A percentile compares a stretch with the other conserved stretches of the same genome.
phyloP scores from a whole-genome alignment of 2,113 vertebrate genomes.

The Himantopus leucocephalus region DNA sequence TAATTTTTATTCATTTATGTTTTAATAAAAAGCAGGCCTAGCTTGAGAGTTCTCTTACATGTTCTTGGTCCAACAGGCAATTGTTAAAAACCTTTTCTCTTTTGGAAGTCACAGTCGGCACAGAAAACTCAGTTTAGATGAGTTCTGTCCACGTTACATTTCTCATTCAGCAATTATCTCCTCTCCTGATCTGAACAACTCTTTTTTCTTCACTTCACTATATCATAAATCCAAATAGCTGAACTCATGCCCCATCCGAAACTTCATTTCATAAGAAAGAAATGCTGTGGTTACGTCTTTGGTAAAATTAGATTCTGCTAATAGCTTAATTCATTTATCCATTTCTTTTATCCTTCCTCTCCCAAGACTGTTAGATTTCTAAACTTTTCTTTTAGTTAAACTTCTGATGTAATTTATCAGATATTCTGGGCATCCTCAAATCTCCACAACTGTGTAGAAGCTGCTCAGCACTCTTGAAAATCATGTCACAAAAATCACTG shows the following conservation, averaged over 20 bases:
- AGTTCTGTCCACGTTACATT: neutral
- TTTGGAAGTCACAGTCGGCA: neutral
- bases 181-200: neutral
- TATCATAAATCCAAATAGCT: slow-evolving; percentile 28
- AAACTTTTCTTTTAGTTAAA: neutral
- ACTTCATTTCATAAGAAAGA: neutral
- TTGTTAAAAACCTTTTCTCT: neutral
- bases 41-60: neutral
- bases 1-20: neutral
- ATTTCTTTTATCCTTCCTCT: neutral
- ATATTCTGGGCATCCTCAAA: neutral
- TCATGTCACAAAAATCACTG: neutral
- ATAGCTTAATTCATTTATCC: slow-evolving; percentile 22
- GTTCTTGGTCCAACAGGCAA: neutral
- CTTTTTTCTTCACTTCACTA: neutral
- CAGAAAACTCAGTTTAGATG: neutral
- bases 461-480: neutral
- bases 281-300: neutral
- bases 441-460: neutral
- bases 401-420: neutral
- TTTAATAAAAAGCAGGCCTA: neutral
- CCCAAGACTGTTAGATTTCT: neutral
- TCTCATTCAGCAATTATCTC: slow-evolving; percentile 10
- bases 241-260: neutral
- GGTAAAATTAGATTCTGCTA: slow-evolving; percentile 38